Conservation (phyloP, 30 jellyfish, hydroid and myxozoan species). For the Hydractinia echinata region DNA sequence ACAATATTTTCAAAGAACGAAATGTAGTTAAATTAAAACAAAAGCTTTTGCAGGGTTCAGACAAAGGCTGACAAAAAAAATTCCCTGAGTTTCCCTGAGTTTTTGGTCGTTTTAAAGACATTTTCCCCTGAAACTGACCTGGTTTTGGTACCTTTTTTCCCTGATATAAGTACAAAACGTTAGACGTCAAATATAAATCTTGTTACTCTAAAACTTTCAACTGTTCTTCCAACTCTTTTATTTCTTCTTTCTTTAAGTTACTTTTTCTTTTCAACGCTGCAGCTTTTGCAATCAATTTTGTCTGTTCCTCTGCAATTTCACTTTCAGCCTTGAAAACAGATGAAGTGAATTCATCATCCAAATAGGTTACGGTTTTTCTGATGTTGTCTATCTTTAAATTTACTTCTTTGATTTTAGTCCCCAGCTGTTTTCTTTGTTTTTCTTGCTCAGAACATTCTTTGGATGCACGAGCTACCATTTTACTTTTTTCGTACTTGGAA, state of each 20-base stretch:
- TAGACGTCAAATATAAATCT: no score
- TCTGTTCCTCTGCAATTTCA: not conserved
- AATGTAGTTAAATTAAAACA: no score
- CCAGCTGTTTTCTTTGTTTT: not conserved
- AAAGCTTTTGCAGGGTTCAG: no score
- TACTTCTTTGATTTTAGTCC: not conserved
- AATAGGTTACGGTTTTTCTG: not conserved
- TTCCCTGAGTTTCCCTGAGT: no score
- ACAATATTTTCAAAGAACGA: no score
- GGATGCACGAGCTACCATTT: not conserved
- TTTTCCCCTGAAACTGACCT: no score
- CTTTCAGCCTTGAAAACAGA: not conserved
- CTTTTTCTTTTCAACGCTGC: conserved; percentile 2
- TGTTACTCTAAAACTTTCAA: no score
- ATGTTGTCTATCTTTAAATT: not conserved
- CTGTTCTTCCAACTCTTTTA: not conserved
- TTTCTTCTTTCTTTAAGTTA: not conserved
- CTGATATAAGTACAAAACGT: no score
- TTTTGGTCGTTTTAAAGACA: no score
- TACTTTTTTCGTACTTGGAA: not conserved
- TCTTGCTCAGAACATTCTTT: not conserved
- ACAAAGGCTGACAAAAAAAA: no score
- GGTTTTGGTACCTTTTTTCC: no score
- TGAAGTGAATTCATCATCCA: not conserved
- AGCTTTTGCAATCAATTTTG: not conserved